Conservation (phyloP, 2,113 vertebrate species). For the Callionymus lyra region DNA sequence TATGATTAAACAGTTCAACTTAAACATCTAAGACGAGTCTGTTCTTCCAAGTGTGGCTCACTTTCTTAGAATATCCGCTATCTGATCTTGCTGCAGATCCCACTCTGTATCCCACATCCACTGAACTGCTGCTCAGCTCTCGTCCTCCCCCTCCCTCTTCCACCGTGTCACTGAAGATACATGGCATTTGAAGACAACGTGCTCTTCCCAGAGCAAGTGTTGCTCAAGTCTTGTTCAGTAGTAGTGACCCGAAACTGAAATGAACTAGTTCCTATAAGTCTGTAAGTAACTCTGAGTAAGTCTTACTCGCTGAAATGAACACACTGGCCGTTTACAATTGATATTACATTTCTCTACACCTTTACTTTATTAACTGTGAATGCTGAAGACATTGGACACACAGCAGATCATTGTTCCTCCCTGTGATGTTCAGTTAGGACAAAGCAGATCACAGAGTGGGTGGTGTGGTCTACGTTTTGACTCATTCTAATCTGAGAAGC, state of each 20-base stretch:
- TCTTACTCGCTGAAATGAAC: not conserved
- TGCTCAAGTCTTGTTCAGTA: conserved; percentile 25
- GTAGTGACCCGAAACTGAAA: conserved; percentile 1
- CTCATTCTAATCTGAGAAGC: no score
- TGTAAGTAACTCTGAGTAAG: not conserved
- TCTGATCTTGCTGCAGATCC: conserved; percentile 61
- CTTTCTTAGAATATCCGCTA: conserved; percentile 45
- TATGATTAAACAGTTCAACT: conserved; percentile 26
- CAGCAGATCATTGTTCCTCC: no score
- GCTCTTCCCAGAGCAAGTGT: conserved; percentile 38
- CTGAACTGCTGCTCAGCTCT: conserved; percentile 49
- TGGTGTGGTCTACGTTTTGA: no score
- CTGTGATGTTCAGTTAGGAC: no score
- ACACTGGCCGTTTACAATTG: not conserved
- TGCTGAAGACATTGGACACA: conserved; percentile 7
- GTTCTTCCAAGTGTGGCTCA: conserved; percentile 33
- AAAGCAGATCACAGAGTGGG: no score
- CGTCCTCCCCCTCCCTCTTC: conserved; percentile 50
- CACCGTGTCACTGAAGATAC: conserved; percentile 56
- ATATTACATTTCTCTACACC: conserved; percentile 1
- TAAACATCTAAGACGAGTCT: conserved; percentile 23
- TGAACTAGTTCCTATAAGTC: not conserved
- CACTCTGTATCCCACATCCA: conserved; percentile 58
- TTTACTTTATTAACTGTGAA: conserved; percentile 36
- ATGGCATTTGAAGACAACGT: conserved; percentile 55